These are phyloP conservation scores for Trichacis sp. DNA, from an alignment of 2,888 invertebrate species.

Conservation along the genomic window DNA sequence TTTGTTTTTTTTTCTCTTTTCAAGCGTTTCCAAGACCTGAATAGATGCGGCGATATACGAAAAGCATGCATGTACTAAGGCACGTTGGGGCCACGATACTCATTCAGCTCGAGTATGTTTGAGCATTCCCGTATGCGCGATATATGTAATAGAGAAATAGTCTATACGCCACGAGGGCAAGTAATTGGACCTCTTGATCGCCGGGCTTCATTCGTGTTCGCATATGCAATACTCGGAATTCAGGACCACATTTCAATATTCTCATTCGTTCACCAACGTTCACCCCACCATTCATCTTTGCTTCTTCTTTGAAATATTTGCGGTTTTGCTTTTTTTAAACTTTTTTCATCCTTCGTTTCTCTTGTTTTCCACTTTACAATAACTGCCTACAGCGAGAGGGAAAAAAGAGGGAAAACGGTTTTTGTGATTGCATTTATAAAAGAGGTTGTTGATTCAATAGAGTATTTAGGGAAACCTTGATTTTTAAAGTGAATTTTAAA, in stretches of 20 bases:
- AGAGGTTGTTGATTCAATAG: too few species aligned
- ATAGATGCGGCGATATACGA: slow-evolving; percentile 32
- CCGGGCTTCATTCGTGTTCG: slow-evolving; percentile 48
- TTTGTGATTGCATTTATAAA: too few species aligned
- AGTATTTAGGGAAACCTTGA: too few species aligned
- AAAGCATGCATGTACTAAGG: slow-evolving; percentile 46
- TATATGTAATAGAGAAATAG: slow-evolving; percentile 56
- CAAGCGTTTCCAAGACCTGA: slow-evolving; percentile 30
- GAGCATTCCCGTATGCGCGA: slow-evolving; percentile 51
- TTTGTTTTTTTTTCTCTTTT: not conserved
- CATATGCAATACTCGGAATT: slow-evolving; percentile 34
- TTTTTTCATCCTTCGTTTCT: slow-evolving; percentile 6
- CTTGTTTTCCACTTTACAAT: slow-evolving; percentile 6
- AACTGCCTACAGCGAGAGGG: not conserved
- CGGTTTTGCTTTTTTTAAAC: too few species aligned
- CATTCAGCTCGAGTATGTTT: slow-evolving; percentile 55
- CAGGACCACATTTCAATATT: slow-evolving; percentile 62
- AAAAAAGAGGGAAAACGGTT: too few species aligned
- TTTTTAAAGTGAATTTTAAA: too few species aligned
- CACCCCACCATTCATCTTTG: slow-evolving; percentile 34
- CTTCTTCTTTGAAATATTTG: slow-evolving; percentile 30
- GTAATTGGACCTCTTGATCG: slow-evolving; percentile 69
- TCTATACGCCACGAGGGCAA: slow-evolving; percentile 48
- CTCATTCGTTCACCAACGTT: slow-evolving; percentile 36
- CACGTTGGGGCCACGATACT: slow-evolving; percentile 47